phyloP scores from a whole-genome alignment of 2,888 invertebrate species.

The Clepsis dumicolana region DNA sequence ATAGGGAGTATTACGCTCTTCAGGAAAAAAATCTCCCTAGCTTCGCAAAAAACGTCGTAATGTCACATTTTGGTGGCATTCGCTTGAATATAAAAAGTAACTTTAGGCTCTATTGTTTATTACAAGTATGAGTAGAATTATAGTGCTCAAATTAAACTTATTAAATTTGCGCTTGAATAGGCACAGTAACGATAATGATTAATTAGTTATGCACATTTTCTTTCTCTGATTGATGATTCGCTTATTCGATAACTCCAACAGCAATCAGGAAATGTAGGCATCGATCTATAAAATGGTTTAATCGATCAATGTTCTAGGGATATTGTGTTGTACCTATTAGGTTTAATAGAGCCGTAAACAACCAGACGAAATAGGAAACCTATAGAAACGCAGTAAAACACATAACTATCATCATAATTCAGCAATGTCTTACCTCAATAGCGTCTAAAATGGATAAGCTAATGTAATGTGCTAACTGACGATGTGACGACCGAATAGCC shows the following conservation, averaged over 20 bases:
- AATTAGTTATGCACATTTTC: slow-evolving; percentile 12
- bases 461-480: slow-evolving; percentile 29
- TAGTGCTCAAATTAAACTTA: not conserved
- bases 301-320: slow-evolving; percentile 4
- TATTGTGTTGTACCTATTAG: slow-evolving; percentile 11
- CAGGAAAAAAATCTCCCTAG: not conserved
- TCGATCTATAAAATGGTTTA: not conserved
- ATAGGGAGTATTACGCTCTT: too few species aligned
- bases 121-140: too few species aligned
- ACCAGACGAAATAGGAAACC: slow-evolving; percentile 8
- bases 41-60: not conserved
- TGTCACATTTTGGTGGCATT: not conserved
- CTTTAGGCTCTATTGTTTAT: too few species aligned
- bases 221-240: slow-evolving; percentile 26
- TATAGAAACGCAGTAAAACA: slow-evolving; percentile 21
- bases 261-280: not conserved
- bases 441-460: slow-evolving; percentile 17
- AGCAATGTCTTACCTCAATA: slow-evolving; percentile 15
- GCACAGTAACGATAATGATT: slow-evolving; percentile 4
- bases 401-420: slow-evolving; percentile 3
- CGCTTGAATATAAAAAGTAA: not conserved
- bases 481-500: too few species aligned
- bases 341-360: slow-evolving; percentile 6
- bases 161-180: not conserved
- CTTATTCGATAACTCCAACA: slow-evolving; percentile 19